These are phyloP conservation scores for Macrosteles quadrilineatus DNA, from an alignment of 1,140 invertebrate genomes.

Conservation along the genomic window DNA sequence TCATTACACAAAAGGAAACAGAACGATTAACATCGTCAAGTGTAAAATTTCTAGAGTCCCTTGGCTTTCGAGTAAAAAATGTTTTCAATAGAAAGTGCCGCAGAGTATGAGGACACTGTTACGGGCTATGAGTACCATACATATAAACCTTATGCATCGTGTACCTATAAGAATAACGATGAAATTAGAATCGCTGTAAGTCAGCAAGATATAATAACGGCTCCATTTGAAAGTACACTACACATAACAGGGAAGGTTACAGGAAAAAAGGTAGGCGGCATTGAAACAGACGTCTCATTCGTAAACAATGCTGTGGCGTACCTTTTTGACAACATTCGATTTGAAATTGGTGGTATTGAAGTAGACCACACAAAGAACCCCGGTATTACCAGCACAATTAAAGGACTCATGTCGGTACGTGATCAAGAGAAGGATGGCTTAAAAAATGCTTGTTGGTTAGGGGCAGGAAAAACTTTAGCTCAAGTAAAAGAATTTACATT, in stretches of 20 bases:
- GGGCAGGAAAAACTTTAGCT: background rate
- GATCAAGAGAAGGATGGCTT: no score
- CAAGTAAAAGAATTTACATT: no score
- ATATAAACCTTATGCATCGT: conserved; percentile 46
- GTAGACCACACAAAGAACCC: conserved; percentile 50
- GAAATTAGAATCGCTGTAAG: no score
- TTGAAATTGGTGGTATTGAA: no score
- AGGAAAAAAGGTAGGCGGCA: conserved; percentile 4
- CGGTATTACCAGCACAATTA: conserved; percentile 49
- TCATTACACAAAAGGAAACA: conserved; percentile 2
- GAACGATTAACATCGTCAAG: conserved; percentile 34
- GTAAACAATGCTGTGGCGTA: no score
- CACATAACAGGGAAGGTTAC: conserved; percentile 42
- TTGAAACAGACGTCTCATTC: background rate
- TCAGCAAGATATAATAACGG: no score
- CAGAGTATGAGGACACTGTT: conserved; percentile 43
- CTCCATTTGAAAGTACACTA: conserved; percentile 44
- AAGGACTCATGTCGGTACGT: no score
- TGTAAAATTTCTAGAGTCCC: no score
- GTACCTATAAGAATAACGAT: conserved; percentile 40
- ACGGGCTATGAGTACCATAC: no score
- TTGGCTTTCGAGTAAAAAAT: no score
- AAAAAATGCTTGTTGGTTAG: conserved; percentile 44
- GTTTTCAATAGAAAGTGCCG: conserved; percentile 37
- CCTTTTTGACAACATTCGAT: no score